Conservation (phyloP, 2,888 invertebrate species). For the Idaea aversata region DNA sequence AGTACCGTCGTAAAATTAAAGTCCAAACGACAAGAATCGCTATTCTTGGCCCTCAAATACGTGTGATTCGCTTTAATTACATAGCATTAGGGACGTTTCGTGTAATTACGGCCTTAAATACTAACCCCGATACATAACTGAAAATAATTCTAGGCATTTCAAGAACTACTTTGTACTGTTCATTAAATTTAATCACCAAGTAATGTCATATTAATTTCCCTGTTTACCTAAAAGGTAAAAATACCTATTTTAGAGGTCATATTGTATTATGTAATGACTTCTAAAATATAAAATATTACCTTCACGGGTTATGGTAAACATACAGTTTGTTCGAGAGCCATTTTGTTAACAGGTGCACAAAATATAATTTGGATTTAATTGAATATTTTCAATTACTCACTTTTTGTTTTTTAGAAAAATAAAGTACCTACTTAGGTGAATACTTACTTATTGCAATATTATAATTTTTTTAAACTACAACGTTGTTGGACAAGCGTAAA, state of each 20-base stretch:
- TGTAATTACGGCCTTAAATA: slow-evolving; percentile 29
- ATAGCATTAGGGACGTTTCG: slow-evolving; percentile 28
- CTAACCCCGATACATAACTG: slow-evolving; percentile 25
- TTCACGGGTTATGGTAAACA: too few species aligned
- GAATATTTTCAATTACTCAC: too few species aligned
- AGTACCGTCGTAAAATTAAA: not conserved
- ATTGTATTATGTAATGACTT: too few species aligned
- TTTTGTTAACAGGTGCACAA: too few species aligned
- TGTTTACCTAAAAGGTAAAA: not conserved
- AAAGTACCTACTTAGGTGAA: too few species aligned
- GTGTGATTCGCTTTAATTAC: slow-evolving; percentile 26
- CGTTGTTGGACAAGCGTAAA: not conserved
- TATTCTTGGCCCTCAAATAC: slow-evolving; percentile 21
- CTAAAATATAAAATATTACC: too few species aligned
- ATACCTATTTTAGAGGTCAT: too few species aligned
- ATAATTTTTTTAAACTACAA: not conserved
- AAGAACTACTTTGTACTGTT: not conserved
- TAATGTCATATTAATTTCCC: not conserved
- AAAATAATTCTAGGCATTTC: slow-evolving; percentile 13
- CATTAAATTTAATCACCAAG: slow-evolving; percentile 7
- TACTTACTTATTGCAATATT: too few species aligned
- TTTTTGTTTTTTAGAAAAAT: too few species aligned
- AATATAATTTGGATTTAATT: too few species aligned
- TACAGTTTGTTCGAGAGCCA: too few species aligned
- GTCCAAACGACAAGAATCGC: slow-evolving; percentile 4